Conservation (phyloP, 1,140 invertebrate species). For the Riptortus pedestris region DNA sequence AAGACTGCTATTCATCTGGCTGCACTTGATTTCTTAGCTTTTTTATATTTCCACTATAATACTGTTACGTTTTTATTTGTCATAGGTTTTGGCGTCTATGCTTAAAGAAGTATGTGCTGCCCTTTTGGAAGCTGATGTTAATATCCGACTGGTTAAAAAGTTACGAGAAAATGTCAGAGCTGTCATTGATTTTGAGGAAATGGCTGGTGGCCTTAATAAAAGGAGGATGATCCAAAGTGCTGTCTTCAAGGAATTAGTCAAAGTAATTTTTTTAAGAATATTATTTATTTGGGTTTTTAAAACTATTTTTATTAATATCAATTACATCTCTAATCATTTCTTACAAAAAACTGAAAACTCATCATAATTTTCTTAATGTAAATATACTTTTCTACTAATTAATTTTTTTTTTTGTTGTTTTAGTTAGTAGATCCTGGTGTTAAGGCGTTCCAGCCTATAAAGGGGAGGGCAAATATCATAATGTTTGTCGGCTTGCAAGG, state of each 20-base stretch:
- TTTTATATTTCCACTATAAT: too few relatives aligned
- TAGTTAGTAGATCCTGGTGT: constrained; percentile 96
- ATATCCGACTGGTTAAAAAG: constrained; percentile 92
- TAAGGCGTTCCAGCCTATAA: constrained; percentile 90
- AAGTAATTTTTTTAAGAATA: constrained; percentile 55
- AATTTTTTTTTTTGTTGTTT: constrained; percentile 32
- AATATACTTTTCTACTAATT: not conserved
- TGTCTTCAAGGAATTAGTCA: constrained; percentile 97
- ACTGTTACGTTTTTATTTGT: too few relatives aligned
- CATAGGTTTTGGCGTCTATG: constrained; percentile 95
- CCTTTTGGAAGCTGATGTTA: constrained; percentile 96
- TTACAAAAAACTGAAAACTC: too few relatives aligned
- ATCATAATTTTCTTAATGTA: too few relatives aligned
- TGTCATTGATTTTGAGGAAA: constrained; percentile 99
- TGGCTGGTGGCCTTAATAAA: constrained; percentile 98
- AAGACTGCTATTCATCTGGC: too few relatives aligned
- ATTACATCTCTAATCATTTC: too few relatives aligned
- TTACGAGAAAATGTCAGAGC: constrained; percentile 95
- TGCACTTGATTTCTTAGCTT: too few relatives aligned
- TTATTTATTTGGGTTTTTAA: too few relatives aligned
- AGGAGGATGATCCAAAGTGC: constrained; percentile 97
- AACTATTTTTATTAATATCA: too few relatives aligned
- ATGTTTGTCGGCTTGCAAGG: constrained; percentile 99
- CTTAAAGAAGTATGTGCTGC: constrained; percentile 98
- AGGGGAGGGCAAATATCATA: constrained; percentile 91